phyloP scores from a whole-genome alignment of 2,797 vertebrate genomes.

The Synanceia verrucosa region DNA sequence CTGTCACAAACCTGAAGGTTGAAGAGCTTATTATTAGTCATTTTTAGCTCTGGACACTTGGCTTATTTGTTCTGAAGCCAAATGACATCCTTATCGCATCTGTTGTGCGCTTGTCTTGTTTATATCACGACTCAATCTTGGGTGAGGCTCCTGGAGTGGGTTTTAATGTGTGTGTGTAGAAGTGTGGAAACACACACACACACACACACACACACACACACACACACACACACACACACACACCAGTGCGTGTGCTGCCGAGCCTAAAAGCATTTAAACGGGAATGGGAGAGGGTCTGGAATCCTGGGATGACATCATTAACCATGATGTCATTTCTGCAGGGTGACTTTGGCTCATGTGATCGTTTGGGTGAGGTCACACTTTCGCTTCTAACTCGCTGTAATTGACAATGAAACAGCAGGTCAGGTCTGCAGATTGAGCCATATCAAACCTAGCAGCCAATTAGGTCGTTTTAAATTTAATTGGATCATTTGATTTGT shows the following conservation, averaged over 20 bases:
- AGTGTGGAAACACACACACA: neutral
- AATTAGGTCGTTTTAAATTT: conserved; percentile 38
- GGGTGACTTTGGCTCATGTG: conserved; percentile 82
- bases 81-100: conserved; percentile 80
- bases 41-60: conserved; percentile 66
- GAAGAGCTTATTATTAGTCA: conserved; percentile 69
- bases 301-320: conserved; percentile 82
- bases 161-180: conserved; percentile 29
- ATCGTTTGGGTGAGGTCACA: conserved; percentile 76
- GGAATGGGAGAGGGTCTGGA: conserved; percentile 80
- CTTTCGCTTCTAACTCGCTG: conserved; percentile 66
- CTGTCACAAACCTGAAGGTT: conserved; percentile 68
- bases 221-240: too few species aligned
- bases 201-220: too few species aligned
- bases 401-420: conserved; percentile 72
- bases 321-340: conserved; percentile 82
- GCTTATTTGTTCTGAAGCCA: conserved; percentile 73
- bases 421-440: conserved; percentile 52
- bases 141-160: conserved; percentile 67
- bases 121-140: conserved; percentile 74
- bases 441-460: conserved; percentile 49
- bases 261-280: conserved; percentile 80
- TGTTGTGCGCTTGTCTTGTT: conserved; percentile 78
- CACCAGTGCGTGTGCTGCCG: conserved; percentile 49
- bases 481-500: conserved; percentile 16